Base-by-base conservation (phyloP, 2,888 invertebrate genomes). In the Dynastes tityus region DNA sequence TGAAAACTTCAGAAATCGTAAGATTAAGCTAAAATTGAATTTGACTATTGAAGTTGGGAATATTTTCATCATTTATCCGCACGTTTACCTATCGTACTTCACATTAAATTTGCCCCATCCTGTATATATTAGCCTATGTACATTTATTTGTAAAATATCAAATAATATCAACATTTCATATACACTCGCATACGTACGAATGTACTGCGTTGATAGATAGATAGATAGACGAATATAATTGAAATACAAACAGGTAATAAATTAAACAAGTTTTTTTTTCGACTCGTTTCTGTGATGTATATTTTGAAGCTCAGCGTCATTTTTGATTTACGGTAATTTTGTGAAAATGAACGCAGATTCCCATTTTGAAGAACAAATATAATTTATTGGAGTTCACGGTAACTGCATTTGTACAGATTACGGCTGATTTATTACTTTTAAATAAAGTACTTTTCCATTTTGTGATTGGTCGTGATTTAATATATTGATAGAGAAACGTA, bases 281-380 rank as follows among this genome's bases (percentile, higher is more conserved):
- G 49, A 63, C 63, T 53, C 68, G 77, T 58, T 40, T 51, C 74
- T 65, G 77, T 79, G 73, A 84, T 84, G 84, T 86, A 85, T 86
- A 86, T 86, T 87, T 87, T 87, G 87, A 87, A 87, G 88, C 87
- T 87, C 86, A 86, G 84, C 85, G 88, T 87, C 88, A 86, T 82
- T 85, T 85, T 85, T 87, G 87, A 88, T 88, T 88, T 88, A 88
- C 88, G 88, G 85, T 87, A 88, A 88, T 88, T 88, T 88, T 86
- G 88, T 87, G 88, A 87, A 87, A 88, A 88, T 88, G 87, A 87
- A 87, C 87, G 88, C 85, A 84, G 85, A 87, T 87, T 87, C 87
- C 87, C 86, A 86, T 87, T 88, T 87, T 87, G 87, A 87, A 87
- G 88, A 87, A 88, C 87, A 86, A 86, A 86, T 85, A 85, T 85